Conservation (phyloP, 2,888 invertebrate genomes). For the Schizotus pectinicornis region DNA sequence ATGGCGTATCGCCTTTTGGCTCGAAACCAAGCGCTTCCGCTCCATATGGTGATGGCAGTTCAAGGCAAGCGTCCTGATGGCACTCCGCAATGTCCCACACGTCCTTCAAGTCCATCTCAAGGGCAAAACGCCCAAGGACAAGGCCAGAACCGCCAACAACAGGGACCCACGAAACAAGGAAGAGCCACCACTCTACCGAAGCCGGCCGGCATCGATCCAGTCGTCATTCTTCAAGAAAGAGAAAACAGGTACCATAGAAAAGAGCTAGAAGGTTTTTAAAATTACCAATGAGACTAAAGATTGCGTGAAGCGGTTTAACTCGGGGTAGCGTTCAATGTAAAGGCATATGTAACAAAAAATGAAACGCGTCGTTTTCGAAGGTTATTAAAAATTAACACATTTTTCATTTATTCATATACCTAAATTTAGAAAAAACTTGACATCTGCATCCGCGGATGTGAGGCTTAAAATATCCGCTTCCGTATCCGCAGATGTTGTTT, state of each 20-base stretch:
- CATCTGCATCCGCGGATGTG: too few species aligned
- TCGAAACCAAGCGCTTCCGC: conserved; percentile 88
- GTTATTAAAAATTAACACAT: too few species aligned
- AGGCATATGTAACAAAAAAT: too few species aligned
- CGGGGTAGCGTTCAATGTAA: too few species aligned
- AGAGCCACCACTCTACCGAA: conserved; percentile 89
- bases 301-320: too few species aligned
- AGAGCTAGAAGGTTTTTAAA: too few species aligned
- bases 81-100: conserved; percentile 59
- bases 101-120: conserved; percentile 56
- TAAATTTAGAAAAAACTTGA: too few species aligned
- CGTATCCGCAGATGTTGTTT: too few species aligned
- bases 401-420: too few species aligned
- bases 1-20: conserved; percentile 92
- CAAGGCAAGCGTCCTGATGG: conserved; percentile 66
- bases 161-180: conserved; percentile 74
- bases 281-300: too few species aligned
- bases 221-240: conserved; percentile 89
- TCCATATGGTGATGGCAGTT: conserved; percentile 72
- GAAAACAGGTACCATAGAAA: conserved; percentile 81
- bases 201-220: conserved; percentile 93
- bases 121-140: conserved; percentile 37
- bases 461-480: too few species aligned
- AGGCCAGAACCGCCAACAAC: conserved; percentile 45
- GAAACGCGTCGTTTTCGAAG: too few species aligned